Conservation (phyloP, 1,140 invertebrate species). For the Geopemphigus sp. region DNA sequence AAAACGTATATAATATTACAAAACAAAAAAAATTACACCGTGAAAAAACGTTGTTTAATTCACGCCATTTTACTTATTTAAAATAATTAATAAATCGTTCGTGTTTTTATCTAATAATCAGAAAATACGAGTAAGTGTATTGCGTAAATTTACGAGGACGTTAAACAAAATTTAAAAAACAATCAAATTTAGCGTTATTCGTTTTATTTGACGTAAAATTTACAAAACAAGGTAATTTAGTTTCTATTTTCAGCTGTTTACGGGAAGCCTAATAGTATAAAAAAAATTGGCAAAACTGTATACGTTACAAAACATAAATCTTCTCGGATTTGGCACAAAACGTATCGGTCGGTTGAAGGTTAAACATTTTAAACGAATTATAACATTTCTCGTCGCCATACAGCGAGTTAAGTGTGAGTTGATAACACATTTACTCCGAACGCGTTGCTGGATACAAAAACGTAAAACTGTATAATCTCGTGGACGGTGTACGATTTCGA, state of each 20-base stretch:
- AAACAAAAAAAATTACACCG: no score
- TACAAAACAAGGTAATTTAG: background rate
- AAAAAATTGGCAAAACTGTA: no score
- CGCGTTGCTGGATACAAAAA: background rate
- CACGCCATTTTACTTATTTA: no score
- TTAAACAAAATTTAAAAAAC: no score
- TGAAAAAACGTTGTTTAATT: no score
- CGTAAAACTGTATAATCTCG: background rate
- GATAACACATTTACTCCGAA: background rate
- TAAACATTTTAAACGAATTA: conserved; percentile 15
- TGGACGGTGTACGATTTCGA: background rate
- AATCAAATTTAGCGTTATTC: no score
- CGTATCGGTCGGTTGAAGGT: conserved; percentile 10
- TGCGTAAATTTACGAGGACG: no score
- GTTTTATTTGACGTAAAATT: background rate
- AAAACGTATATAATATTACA: no score
- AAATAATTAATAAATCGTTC: no score
- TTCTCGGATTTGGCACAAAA: conserved; percentile 21
- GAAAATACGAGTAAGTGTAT: no score
- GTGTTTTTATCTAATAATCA: no score
- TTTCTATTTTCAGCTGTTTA: background rate
- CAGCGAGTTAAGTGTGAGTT: background rate
- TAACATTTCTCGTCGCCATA: background rate
- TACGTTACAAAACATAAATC: conserved; percentile 8
- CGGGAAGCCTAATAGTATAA: no score